Conservation (phyloP, 2,888 invertebrate species). For the Alentia gelatinosa region DNA sequence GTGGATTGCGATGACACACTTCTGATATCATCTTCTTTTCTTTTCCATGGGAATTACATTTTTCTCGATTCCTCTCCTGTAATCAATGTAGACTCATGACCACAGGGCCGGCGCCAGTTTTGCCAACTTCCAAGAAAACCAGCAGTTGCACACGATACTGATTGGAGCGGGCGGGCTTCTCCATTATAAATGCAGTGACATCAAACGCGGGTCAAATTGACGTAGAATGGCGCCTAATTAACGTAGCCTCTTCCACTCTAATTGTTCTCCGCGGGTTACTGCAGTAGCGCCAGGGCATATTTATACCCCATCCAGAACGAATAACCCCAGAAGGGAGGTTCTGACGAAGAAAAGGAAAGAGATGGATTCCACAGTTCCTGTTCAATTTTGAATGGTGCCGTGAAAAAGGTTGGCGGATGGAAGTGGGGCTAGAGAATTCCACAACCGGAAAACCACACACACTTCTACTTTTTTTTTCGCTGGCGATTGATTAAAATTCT, state of each 20-base stretch:
- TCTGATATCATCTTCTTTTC: too few species aligned
- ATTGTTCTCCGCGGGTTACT: background rate
- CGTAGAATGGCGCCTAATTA: background rate
- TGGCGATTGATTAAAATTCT: constrained; percentile 26
- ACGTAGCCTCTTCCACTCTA: background rate
- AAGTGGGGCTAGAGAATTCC: background rate
- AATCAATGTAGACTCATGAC: too few species aligned
- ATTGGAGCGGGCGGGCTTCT: background rate
- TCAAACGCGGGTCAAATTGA: background rate
- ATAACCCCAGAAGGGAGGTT: background rate
- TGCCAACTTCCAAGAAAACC: background rate
- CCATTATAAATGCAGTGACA: background rate
- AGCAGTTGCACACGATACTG: background rate
- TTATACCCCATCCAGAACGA: background rate
- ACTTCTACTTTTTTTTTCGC: background rate
- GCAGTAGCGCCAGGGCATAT: background rate
- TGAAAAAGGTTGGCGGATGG: background rate
- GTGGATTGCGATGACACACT: too few species aligned
- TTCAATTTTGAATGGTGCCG: background rate
- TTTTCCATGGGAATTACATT: too few species aligned
- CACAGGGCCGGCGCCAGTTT: too few species aligned
- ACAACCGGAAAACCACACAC: background rate
- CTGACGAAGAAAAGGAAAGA: background rate
- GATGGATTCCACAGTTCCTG: background rate
- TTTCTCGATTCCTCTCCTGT: too few species aligned